Evolutionary conservation across 2,888 invertebrate species (phyloP).

Genomic region (Lasius platythorax): DNA sequence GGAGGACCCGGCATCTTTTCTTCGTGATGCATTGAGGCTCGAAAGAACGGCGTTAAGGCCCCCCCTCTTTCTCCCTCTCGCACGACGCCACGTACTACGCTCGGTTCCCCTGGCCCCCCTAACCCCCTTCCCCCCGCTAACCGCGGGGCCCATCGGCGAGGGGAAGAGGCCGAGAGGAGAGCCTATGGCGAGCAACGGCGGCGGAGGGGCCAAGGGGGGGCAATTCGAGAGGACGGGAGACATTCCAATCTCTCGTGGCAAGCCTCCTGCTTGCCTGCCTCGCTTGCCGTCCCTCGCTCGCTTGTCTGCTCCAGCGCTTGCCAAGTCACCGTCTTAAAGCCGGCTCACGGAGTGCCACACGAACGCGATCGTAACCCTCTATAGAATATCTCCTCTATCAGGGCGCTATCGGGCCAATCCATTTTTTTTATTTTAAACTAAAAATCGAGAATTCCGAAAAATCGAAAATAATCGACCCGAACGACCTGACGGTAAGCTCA

Average conservation of each 20-base stretch:
- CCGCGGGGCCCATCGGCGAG: conserved; percentile 38
- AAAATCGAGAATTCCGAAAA: not conserved
- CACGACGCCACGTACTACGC: conserved; percentile 41
- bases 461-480: not conserved
- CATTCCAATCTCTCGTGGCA: conserved; percentile 85
- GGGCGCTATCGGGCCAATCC: conserved; percentile 56
- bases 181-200: conserved; percentile 35
- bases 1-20: conserved; percentile 77
- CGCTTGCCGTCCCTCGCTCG: conserved; percentile 51
- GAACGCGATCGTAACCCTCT: conserved; percentile 58
- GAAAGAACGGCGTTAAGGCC: conserved; percentile 60
- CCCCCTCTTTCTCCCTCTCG: conserved; percentile 52
- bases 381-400: conserved; percentile 48
- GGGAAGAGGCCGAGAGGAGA: conserved; percentile 44
- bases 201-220: conserved; percentile 58
- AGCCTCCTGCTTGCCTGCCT: conserved; percentile 62
- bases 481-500: not conserved
- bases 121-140: conserved; percentile 7
- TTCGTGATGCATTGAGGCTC: conserved; percentile 77
- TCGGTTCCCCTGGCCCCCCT: conserved; percentile 47
- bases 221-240: conserved; percentile 79
- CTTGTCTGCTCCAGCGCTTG: conserved; percentile 65
- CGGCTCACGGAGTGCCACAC: conserved; percentile 72
- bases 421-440: conserved; percentile 51
- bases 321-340: conserved; percentile 74